These are phyloP conservation scores for Didymodactylos carnosus DNA, from an alignment of 2,888 invertebrate species.

Conservation along the genomic window DNA sequence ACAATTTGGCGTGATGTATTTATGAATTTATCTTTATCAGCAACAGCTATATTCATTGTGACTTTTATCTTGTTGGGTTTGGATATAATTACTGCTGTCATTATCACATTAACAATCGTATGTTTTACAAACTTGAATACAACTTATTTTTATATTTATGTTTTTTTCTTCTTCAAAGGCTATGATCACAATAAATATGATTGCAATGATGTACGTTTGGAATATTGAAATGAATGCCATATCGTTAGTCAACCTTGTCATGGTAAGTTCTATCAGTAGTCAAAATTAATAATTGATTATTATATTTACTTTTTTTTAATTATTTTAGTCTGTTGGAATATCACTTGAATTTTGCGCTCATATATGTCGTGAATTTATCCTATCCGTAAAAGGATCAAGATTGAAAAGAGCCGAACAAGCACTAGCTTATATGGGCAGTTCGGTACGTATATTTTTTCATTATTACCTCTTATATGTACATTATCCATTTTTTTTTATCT, in stretches of 20 bases:
- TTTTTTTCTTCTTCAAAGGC: not conserved
- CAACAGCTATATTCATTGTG: conserved; percentile 76
- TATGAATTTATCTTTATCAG: conserved; percentile 65
- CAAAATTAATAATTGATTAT: too few relatives aligned
- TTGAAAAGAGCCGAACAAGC: conserved; percentile 60
- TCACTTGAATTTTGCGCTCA: conserved; percentile 96
- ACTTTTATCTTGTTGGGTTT: conserved; percentile 43
- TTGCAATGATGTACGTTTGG: conserved; percentile 80
- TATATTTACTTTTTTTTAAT: too few relatives aligned
- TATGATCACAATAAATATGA: conserved; percentile 58
- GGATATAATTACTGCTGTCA: conserved; percentile 8
- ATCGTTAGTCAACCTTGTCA: conserved; percentile 81
- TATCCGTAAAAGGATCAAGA: conserved; percentile 40
- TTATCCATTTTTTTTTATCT: not conserved
- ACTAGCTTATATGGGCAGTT: conserved; percentile 72
- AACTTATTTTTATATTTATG: not conserved
- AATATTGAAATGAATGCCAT: conserved; percentile 70
- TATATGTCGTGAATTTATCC: conserved; percentile 69
- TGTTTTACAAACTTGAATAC: conserved; percentile 24
- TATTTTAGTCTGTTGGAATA: conserved; percentile 76
- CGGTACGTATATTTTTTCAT: conserved; percentile 41
- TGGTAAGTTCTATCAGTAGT: conserved; percentile 45
- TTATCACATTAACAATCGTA: conserved; percentile 35
- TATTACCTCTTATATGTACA: not conserved
- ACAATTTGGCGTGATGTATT: conserved; percentile 65